phyloP scores from a whole-genome alignment of 2,113 vertebrate species.

The Mus musculus region DNA sequence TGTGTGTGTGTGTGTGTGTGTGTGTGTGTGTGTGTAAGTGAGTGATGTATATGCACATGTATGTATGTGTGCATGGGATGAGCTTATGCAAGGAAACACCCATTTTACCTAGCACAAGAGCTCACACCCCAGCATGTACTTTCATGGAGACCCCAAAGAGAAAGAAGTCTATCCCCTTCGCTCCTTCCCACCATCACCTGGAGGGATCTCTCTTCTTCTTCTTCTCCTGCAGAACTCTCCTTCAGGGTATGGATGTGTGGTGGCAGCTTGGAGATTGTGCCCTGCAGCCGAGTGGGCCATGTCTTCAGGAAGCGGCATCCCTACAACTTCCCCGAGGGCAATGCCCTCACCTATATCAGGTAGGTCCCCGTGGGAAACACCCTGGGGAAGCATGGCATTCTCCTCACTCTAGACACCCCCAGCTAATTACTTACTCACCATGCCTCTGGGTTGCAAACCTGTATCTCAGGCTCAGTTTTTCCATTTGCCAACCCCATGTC shows the following conservation, averaged over 20 bases:
- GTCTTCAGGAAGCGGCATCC: constrained; percentile 99
- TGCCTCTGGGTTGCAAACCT: neutral
- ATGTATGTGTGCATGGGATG: rapidly evolving
- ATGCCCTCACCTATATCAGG: constrained; percentile 99
- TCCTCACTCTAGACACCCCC: neutral
- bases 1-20: neutral
- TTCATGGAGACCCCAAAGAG: neutral
- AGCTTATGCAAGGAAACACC: neutral
- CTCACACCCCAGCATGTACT: neutral
- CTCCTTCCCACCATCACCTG: neutral
- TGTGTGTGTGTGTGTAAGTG: too few relatives aligned
- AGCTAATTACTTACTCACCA: neutral
- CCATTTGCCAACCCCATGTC: neutral
- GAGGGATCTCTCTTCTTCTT: neutral
- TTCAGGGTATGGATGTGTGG: constrained; percentile 99
- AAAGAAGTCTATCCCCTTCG: neutral
- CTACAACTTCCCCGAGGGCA: constrained; percentile 98
- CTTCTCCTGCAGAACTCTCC: constrained; percentile 93
- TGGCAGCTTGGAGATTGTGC: constrained; percentile 98
- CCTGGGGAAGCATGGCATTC: neutral
- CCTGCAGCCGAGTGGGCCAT: constrained; percentile 98
- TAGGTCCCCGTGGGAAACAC: constrained; percentile 83
- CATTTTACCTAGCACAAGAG: neutral
- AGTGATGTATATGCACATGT: neutral
- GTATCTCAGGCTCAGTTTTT: neutral